phyloP scores from a whole-genome alignment of 2,113 vertebrate genomes.

The Plestiodon gilberti region DNA sequence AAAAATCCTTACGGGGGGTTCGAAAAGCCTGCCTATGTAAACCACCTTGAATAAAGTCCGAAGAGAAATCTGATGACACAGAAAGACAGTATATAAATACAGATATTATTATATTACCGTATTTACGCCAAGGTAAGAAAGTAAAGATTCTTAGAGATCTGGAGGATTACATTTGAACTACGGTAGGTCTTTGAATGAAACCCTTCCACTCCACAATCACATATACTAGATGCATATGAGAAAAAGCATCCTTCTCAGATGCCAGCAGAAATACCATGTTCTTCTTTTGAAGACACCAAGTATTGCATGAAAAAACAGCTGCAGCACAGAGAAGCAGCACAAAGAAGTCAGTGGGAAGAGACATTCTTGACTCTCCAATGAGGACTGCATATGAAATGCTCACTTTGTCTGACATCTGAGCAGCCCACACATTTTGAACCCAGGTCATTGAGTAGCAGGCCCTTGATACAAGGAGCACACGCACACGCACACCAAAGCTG shows the following conservation, averaged over 20 bases:
- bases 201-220: neutral
- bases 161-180: neutral
- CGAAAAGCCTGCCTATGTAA: too few relatives aligned
- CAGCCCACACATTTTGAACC: neutral
- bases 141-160: neutral
- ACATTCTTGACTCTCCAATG: neutral
- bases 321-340: neutral
- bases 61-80: too few relatives aligned
- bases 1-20: too few relatives aligned
- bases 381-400: neutral
- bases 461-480: neutral
- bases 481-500: too few relatives aligned
- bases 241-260: neutral
- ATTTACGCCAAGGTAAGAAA: too few relatives aligned
- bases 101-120: too few relatives aligned
- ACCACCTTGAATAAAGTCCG: too few relatives aligned
- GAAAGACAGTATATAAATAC: too few relatives aligned
- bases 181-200: neutral
- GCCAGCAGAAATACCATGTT: neutral
- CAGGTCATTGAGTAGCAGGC: neutral
- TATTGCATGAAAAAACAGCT: slow-evolving; percentile 19
- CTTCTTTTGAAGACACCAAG: neutral
- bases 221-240: neutral
- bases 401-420: neutral
- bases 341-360: neutral